phyloP scores from a whole-genome alignment of 2,113 vertebrate species.

The Phylloscopus trochilus region DNA sequence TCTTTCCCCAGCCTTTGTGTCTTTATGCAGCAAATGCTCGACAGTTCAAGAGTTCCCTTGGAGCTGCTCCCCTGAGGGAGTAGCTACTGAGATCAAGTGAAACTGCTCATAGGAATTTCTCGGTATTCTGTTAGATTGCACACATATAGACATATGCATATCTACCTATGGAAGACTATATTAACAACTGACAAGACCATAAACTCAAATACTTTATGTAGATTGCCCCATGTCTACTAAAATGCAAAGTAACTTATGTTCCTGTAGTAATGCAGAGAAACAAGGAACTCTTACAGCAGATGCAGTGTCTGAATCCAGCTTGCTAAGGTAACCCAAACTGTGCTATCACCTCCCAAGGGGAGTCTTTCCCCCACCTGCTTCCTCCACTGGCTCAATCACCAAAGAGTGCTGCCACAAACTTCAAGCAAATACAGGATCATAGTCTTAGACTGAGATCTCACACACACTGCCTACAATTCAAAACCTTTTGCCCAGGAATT shows the following conservation, averaged over 20 bases:
- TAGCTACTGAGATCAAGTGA: neutral
- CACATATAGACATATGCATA: accelerated
- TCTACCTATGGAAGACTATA: neutral
- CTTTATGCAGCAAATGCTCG: neutral
- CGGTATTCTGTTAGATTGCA: neutral
- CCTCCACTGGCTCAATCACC: neutral
- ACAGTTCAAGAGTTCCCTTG: neutral
- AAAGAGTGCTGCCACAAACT: neutral
- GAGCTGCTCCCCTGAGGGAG: neutral
- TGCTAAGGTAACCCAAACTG: neutral
- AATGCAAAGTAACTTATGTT: neutral
- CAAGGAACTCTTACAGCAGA: neutral
- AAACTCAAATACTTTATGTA: neutral
- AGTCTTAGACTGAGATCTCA: neutral
- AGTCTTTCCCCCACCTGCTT: neutral
- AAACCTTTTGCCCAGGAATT: neutral
- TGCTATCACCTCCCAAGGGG: neutral
- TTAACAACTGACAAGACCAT: neutral
- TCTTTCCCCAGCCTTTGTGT: neutral
- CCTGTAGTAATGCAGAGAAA: neutral
- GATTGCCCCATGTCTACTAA: neutral
- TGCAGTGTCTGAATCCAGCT: neutral
- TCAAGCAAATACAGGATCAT: neutral
- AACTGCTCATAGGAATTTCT: neutral
- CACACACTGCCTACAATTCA: neutral